These are phyloP conservation scores for Myopa testacea DNA, from an alignment of 2,888 invertebrate genomes.

Conservation along the genomic window DNA sequence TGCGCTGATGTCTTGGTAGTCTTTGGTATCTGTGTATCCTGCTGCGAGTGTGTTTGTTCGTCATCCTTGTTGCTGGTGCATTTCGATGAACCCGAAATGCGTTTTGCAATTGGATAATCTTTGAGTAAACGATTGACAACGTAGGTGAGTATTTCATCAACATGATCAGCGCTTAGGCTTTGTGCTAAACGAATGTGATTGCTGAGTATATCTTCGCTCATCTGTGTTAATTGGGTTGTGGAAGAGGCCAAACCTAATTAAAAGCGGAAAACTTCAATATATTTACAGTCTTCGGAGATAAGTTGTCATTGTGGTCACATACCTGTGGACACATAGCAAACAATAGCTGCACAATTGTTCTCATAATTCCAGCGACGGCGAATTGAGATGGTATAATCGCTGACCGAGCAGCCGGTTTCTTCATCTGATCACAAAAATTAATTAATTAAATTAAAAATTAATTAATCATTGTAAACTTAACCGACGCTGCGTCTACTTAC, in stretches of 20 bases:
- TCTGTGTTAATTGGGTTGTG: conserved; percentile 67
- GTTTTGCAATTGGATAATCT: conserved; percentile 66
- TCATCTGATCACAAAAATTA: conserved; percentile 73
- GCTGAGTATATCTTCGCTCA: conserved; percentile 65
- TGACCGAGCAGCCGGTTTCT: conserved; percentile 88
- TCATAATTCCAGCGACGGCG: conserved; percentile 90
- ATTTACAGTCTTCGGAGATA: no score
- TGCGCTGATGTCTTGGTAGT: conserved; percentile 52
- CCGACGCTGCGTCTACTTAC: conserved; percentile 70
- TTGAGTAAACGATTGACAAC: conserved; percentile 70
- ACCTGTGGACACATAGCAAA: conserved; percentile 84
- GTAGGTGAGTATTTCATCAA: conserved; percentile 73
- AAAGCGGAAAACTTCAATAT: not conserved
- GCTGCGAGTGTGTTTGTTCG: conserved; percentile 21
- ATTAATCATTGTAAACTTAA: not conserved
- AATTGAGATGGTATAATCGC: conserved; percentile 85
- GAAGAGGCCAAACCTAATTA: conserved; percentile 67
- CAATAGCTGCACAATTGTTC: conserved; percentile 86
- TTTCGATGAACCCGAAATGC: conserved; percentile 43
- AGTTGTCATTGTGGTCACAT: conserved; percentile 8
- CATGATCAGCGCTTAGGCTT: conserved; percentile 69
- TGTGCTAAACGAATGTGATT: conserved; percentile 65
- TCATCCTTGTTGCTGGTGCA: conserved; percentile 37
- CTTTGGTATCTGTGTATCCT: conserved; percentile 32
- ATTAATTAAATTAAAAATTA: no score